Base-by-base conservation (phyloP, 2,888 invertebrate genomes). In the Zelleria hepariella region DNA sequence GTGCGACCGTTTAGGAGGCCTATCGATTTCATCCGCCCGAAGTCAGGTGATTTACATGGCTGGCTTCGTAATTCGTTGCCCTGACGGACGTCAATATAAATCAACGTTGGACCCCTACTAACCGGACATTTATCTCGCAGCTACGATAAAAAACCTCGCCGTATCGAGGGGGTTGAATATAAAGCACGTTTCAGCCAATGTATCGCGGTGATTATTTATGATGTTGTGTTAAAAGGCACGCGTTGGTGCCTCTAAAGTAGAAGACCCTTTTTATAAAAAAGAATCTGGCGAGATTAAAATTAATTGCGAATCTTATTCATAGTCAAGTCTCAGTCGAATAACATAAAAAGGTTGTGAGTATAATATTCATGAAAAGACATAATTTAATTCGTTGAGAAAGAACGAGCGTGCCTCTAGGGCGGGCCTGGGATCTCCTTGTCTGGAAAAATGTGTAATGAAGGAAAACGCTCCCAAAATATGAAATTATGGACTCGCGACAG, bases 301-400 rank as follows among this genome's bases (percentile, higher is more conserved):
- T 57, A 47, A 47, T 57, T 42, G 58, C 1, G 7, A 27, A 25
- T 58, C 25, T 48, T 23, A 23, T 57, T 42, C n/a, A 48, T 47
- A 23, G 25, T 10, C 21, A 47, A 5, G 21, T 18, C 7, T 47
- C 23, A 15, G 57, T 52, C 57, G 62, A 66, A 67, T 78, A 79
- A 81, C 72, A 73, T 69, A 75, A 78, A 82, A 80, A 80, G 75
- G 82, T 80, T 75, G 80, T 74, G 69, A 72, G 76, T 87, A 80
- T 86, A 86, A 87, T 86, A 87, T 87, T 87, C 87, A 87, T 87
- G 82, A 77, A 82, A 86, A 83, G 72, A 66, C 78, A 85, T 87
- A 84, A 86, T 85, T 87, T 86, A 80, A 86, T 86, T 86, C 78
- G 25, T 62, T 59, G 72, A 77, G 82, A 84, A 83, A 79, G 78